Evolutionary conservation across 2,888 invertebrate species (phyloP), one percentile per base, ranked within the genome.

Genomic region (Tetranychus truncatus): DNA sequence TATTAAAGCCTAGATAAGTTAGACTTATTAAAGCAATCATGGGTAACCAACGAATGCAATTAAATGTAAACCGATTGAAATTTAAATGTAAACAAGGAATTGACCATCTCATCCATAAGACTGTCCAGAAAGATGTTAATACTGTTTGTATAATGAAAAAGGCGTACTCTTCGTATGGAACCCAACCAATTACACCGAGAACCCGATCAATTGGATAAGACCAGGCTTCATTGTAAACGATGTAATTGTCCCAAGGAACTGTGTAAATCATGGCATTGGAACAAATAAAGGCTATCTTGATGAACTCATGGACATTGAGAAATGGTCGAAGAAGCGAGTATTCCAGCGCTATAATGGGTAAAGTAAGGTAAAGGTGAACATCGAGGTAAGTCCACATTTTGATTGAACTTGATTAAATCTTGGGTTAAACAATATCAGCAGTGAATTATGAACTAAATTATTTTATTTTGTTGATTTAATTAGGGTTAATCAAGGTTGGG

Each of bases 161-260:
- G 20, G 72, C 72, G 45, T 72, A 72, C 34, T 72, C 72, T 44
- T 72, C 72, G 15, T 45, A 45, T 45, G 72, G 72, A 44, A 72
- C 45, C 45, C 45, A 72, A n/a, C 72, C 72, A 45, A 72, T 72
- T 1, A 45, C 44, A 24, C 72, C 72, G 18, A 72, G 45, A 24
- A 72, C 72, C 6, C 72, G 45, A n/a, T 72, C 20, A 9, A n/a
- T n/a, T 18, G 44, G 72, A 44, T 72, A 72, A 6, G 72, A 72
- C 72, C 72, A 72, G 7, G 72, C 72, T n/a, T 34, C 20, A 20
- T 72, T 24, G 20, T 72, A 72, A 18, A 72, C 72, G 18, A 72
- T 72, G 18, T 72, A 72, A n/a, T 72, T 72, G 45, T 72, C 72
- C 72, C 72, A 72, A 8, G 72, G 72, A 45, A 45, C 34, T 11